These are phyloP conservation scores for Uropsilus gracilis DNA, from an alignment of 2,113 vertebrate species.

Conservation along the genomic window DNA sequence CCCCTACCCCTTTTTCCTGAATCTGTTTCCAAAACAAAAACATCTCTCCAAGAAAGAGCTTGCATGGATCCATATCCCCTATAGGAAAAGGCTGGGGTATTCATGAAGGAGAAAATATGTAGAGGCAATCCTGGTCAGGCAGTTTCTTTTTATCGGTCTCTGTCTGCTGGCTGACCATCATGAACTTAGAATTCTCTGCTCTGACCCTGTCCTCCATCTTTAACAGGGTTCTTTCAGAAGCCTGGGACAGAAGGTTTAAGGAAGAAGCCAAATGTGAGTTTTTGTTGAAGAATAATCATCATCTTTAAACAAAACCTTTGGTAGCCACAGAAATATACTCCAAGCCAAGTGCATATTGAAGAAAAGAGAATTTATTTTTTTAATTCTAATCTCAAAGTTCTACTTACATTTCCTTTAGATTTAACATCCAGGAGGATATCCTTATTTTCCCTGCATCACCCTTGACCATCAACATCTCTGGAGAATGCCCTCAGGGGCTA, in stretches of 20 bases:
- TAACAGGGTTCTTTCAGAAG: background rate
- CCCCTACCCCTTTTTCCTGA: background rate
- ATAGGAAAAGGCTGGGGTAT: background rate
- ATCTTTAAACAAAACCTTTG: background rate
- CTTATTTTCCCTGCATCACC: background rate
- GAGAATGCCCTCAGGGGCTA: background rate
- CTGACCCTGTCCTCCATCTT: background rate
- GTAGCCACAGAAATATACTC: background rate
- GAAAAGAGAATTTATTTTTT: background rate
- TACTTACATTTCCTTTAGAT: background rate
- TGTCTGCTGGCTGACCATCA: background rate
- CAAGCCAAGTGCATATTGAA: background rate
- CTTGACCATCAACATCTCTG: background rate
- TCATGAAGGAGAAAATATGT: background rate
- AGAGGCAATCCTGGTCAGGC: background rate
- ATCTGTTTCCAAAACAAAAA: background rate
- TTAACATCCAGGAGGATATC: background rate
- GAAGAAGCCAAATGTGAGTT: background rate
- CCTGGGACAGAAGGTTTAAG: background rate
- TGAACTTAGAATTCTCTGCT: background rate
- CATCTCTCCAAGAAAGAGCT: background rate
- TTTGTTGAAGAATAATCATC: background rate
- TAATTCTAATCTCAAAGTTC: background rate
- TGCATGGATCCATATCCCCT: background rate
- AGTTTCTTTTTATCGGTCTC: background rate